Base-by-base conservation (phyloP, 2,797 vertebrate species). In the Sebastes iracundus region DNA sequence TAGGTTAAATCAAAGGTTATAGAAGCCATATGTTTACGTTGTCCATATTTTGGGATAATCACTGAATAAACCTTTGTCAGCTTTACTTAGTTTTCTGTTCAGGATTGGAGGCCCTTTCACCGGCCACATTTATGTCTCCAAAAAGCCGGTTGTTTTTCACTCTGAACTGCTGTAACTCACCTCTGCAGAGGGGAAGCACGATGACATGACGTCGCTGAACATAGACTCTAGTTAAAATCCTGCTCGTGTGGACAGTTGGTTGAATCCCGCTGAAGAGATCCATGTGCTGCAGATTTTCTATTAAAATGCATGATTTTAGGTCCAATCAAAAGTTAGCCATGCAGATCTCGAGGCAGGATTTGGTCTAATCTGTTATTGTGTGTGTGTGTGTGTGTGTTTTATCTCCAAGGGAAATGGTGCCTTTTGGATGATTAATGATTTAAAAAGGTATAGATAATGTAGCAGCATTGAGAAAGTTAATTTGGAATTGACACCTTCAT, bases 251-350 rank as follows among this genome's bases (percentile, higher is more conserved):
- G 55, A 55, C 77, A 80, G 79, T 33, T 35, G 69, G 46, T 72
- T 42, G 67, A 84, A 84, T 86, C 88, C 88, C 75, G 5, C 74
- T 5, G 30, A 69, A 35, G 81, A 88, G 77, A 78, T 89, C 73
- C 14, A 74, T 46, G 69, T 68, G 84, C 82, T 85, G 82, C 79
- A 70, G 82, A 77, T 85, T 87, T 87, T 82, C 71, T 75, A 81
- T 79, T 77, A 67, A 89, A 91, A 78, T 90, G 92, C 93, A 93
- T 91, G 92, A 82, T 84, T 89, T 85, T 83, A 69, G 72, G 69
- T 79, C 32, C 52, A 83, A 90, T 84, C 83, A 69, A 74, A 84
- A 79, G 77, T 87, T 79, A 80, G 55, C 67, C 73, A 65, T 82
- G 58, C 72, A 64, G 83, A 86, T 89, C 82, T 90, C 52, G 7